These are phyloP conservation scores for Geococcyx californianus DNA, from an alignment of 2,113 vertebrate species.

Conservation along the genomic window DNA sequence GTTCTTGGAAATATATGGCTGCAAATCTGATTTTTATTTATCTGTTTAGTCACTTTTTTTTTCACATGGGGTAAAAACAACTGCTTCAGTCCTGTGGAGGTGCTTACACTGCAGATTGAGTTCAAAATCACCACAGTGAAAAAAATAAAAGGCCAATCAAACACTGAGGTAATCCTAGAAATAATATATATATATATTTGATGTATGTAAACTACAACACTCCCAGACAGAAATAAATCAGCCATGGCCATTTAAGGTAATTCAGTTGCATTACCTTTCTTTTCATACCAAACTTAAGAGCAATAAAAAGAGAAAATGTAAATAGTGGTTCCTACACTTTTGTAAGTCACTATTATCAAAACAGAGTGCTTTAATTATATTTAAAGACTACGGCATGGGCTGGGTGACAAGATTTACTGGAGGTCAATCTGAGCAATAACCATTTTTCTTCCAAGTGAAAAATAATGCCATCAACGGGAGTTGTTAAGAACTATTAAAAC, in stretches of 20 bases:
- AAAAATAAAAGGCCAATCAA: slow-evolving; percentile 32
- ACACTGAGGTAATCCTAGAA: slow-evolving; percentile 16
- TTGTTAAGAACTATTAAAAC: slow-evolving; percentile 69
- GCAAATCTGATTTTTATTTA: slow-evolving; percentile 45
- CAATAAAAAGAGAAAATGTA: slow-evolving; percentile 61
- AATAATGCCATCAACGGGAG: slow-evolving; percentile 48
- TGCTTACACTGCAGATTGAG: background rate
- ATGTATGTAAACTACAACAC: slow-evolving; percentile 18
- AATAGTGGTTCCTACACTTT: slow-evolving; percentile 50
- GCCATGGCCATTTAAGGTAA: slow-evolving; percentile 42
- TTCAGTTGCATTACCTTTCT: slow-evolving; percentile 49
- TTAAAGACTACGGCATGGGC: slow-evolving; percentile 31
- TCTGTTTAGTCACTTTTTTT: slow-evolving; percentile 43
- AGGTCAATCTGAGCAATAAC: slow-evolving; percentile 70
- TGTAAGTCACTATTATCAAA: slow-evolving; percentile 56
- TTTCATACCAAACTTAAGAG: slow-evolving; percentile 49
- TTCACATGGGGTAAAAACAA: background rate
- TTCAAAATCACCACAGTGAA: background rate
- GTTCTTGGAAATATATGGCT: slow-evolving; percentile 43
- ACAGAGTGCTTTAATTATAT: slow-evolving; percentile 71
- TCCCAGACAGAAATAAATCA: slow-evolving; percentile 63
- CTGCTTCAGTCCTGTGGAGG: background rate
- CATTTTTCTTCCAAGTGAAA: slow-evolving; percentile 70
- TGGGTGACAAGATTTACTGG: slow-evolving; percentile 58
- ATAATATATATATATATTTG: background rate